Percentiles rank a stretch among this genome's conserved stretches.
phyloP scores from a whole-genome alignment of 2,888 invertebrate species.

The Hemicrepidius hirtus region DNA sequence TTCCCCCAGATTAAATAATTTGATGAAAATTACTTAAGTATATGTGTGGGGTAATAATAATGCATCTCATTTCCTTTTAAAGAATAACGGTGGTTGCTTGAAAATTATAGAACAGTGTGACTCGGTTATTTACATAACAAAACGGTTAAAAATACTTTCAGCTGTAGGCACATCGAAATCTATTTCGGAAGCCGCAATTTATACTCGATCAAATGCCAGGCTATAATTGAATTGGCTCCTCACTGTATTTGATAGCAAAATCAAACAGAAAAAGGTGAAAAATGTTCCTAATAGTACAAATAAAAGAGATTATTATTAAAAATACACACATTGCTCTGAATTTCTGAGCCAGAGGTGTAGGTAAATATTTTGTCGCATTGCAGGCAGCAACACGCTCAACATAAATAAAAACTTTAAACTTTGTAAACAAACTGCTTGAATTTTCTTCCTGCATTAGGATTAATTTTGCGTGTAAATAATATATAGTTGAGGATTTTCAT shows the following conservation, averaged over 20 bases:
- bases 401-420: too few species aligned
- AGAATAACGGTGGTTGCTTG: background rate
- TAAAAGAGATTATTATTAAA: too few species aligned
- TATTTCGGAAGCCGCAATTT: slow-evolving; percentile 47
- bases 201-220: slow-evolving; percentile 49
- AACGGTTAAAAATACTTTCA: slow-evolving; percentile 45
- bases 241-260: slow-evolving; percentile 31
- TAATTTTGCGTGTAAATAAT: too few species aligned
- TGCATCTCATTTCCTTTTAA: background rate
- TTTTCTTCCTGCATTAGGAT: too few species aligned
- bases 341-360: too few species aligned
- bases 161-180: slow-evolving; percentile 40
- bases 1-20: too few species aligned
- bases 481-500: too few species aligned
- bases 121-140: slow-evolving; percentile 48
- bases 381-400: too few species aligned
- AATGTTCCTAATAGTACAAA: background rate
- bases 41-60: too few species aligned
- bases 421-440: too few species aligned
- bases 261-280: slow-evolving; percentile 10
- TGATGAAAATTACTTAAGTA: too few species aligned
- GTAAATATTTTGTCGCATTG: background rate
- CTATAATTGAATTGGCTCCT: slow-evolving; percentile 43
- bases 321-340: too few species aligned
- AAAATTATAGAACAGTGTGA: slow-evolving; percentile 21